These are phyloP conservation scores for Enteromius treurensis DNA, from an alignment of 2,797 vertebrate genomes.

Conservation along the genomic window DNA sequence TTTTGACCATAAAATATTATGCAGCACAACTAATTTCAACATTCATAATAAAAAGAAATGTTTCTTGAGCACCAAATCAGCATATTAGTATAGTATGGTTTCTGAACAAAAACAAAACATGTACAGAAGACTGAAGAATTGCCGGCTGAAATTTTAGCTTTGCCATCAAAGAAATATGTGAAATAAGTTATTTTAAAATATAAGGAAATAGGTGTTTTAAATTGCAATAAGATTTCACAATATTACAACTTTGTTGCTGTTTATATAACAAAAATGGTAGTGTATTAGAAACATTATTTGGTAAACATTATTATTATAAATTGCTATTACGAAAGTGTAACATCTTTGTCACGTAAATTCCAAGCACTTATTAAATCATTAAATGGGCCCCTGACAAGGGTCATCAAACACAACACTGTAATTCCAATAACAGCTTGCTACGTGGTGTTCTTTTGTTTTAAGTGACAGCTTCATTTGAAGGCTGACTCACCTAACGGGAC, in stretches of 20 bases:
- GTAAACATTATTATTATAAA: not conserved
- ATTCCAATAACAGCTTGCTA: not conserved
- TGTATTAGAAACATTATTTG: not conserved
- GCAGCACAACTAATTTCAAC: not conserved
- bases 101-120: too few relatives aligned
- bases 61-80: not conserved
- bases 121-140: not conserved
- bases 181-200: not conserved
- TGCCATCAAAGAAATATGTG: not conserved
- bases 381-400: slow-evolving; percentile 15
- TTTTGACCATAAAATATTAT: not conserved
- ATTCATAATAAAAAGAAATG: not conserved
- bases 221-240: not conserved
- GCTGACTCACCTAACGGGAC: slow-evolving; percentile 89
- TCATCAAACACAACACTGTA: slow-evolving; percentile 19
- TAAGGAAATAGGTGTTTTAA: not conserved
- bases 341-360: not conserved
- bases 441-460: not conserved
- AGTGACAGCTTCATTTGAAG: slow-evolving; percentile 29
- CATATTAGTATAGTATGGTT: not conserved
- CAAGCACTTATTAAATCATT: not conserved
- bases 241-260: too few relatives aligned
- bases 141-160: not conserved
- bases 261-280: not conserved
- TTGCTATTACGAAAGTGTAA: not conserved